phyloP scores from a whole-genome alignment of 92 coral and sea anemone genomes.

The Muricea muricata region DNA sequence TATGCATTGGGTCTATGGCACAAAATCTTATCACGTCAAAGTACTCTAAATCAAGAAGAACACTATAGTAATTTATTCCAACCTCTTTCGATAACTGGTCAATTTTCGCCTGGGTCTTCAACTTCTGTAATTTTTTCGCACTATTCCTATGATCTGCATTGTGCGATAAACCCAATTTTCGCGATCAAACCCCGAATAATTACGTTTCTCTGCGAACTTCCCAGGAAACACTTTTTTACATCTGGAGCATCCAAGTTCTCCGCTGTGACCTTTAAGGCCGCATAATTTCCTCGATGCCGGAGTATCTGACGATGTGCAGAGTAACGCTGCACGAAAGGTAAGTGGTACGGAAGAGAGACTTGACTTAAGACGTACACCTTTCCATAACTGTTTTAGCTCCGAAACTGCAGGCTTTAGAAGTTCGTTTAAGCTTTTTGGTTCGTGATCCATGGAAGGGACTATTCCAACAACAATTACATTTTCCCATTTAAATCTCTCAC shows the following conservation, averaged over 20 bases:
- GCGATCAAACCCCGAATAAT: slow-evolving; percentile 70
- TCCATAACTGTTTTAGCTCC: slow-evolving; percentile 65
- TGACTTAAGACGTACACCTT: slow-evolving; percentile 35
- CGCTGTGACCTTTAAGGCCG: slow-evolving; percentile 63
- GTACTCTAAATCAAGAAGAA: not conserved
- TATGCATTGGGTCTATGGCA: not conserved
- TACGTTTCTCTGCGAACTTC: slow-evolving; percentile 49
- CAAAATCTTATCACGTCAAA: slow-evolving; percentile 2
- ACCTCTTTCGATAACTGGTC: not conserved
- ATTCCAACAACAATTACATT: slow-evolving; percentile 68
- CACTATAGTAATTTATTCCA: slow-evolving; percentile 32
- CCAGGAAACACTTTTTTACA: slow-evolving; percentile 67
- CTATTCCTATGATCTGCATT: slow-evolving; percentile 31
- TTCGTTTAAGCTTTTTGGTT: slow-evolving; percentile 58
- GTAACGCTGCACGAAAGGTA: slow-evolving; percentile 62
- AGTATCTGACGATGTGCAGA: slow-evolving; percentile 61
- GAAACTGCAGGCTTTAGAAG: slow-evolving; percentile 55
- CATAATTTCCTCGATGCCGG: slow-evolving; percentile 68
- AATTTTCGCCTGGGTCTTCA: slow-evolving; percentile 42
- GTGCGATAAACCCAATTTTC: slow-evolving; percentile 49
- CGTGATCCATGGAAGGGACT: slow-evolving; percentile 60
- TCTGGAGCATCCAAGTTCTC: slow-evolving; percentile 60
- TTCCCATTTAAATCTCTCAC: slow-evolving; percentile 64
- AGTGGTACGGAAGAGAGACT: slow-evolving; percentile 29
- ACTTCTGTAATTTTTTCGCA: slow-evolving; percentile 19